Conservation (phyloP, 2,888 invertebrate genomes). For the Drosophila melanosoma region DNA sequence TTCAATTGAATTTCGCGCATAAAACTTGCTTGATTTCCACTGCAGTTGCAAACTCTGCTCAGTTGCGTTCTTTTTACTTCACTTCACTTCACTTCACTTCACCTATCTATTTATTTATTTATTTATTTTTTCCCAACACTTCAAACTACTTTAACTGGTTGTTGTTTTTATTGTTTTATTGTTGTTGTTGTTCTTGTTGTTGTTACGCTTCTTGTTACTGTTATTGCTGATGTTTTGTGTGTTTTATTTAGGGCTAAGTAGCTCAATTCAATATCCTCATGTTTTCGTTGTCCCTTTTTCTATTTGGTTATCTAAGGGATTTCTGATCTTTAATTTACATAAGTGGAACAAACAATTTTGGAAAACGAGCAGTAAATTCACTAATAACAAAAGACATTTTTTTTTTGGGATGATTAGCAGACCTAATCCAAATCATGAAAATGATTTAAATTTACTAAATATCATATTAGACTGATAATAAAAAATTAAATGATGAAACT, state of each 20-base stretch:
- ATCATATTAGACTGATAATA: background rate
- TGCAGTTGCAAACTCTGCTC: slow-evolving; percentile 21
- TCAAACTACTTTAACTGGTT: slow-evolving; percentile 63
- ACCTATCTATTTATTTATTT: slow-evolving; percentile 48
- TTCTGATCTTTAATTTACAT: slow-evolving; percentile 29
- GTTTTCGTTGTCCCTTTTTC: slow-evolving; percentile 20
- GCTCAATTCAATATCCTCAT: slow-evolving; percentile 39
- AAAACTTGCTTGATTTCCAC: slow-evolving; percentile 63
- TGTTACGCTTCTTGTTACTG: slow-evolving; percentile 18
- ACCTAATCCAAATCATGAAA: background rate
- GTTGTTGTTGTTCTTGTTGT: slow-evolving; percentile 33
- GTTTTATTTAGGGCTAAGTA: slow-evolving; percentile 60
- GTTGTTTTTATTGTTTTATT: slow-evolving; percentile 44
- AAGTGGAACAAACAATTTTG: slow-evolving; percentile 16
- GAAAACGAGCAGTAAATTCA: background rate
- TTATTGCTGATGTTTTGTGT: slow-evolving; percentile 38
- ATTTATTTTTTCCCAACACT: slow-evolving; percentile 48
- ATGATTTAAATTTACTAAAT: background rate
- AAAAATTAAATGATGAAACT: background rate
- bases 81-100: slow-evolving; percentile 8
- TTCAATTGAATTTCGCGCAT: slow-evolving; percentile 65
- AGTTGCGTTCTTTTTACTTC: slow-evolving; percentile 17
- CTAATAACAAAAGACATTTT: background rate
- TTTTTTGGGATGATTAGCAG: too few relatives aligned
- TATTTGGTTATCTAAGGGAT: slow-evolving; percentile 22